These are phyloP conservation scores for Melipona bicolor DNA, from an alignment of 2,888 invertebrate species.

Conservation along the genomic window DNA sequence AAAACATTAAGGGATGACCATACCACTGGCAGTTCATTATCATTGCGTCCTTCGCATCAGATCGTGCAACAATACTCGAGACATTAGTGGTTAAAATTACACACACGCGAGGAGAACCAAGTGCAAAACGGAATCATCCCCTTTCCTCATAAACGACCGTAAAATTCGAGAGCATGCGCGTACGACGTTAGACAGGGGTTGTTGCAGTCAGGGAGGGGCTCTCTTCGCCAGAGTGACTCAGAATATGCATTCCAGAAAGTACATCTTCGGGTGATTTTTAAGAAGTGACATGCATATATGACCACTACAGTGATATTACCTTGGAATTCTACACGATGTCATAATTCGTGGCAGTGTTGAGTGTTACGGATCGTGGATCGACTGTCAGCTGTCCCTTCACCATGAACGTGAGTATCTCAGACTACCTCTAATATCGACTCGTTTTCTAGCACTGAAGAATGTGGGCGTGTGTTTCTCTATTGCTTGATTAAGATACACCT, in stretches of 20 bases:
- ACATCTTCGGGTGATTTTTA: conserved; percentile 51
- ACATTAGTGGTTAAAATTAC: conserved; percentile 24
- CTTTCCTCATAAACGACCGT: conserved; percentile 59
- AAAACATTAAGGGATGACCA: conserved; percentile 40
- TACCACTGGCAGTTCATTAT: conserved; percentile 34
- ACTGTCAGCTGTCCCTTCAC: conserved; percentile 70
- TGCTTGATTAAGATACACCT: neutral
- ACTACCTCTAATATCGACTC: conserved; percentile 62
- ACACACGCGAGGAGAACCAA: conserved; percentile 19
- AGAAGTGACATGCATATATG: conserved; percentile 43
- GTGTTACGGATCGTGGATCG: conserved; percentile 58
- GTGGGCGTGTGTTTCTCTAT: conserved; percentile 51
- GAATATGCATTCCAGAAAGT: conserved; percentile 73
- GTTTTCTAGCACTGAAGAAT: conserved; percentile 47
- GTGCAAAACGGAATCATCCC: conserved; percentile 68
- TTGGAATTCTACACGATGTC: conserved; percentile 48
- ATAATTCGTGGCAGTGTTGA: conserved; percentile 59
- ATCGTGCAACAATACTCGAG: neutral
- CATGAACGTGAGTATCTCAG: conserved; percentile 75
- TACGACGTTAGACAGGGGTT: conserved; percentile 72
- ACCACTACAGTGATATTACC: conserved; percentile 15
- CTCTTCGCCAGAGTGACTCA: conserved; percentile 75
- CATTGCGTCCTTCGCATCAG: conserved; percentile 21
- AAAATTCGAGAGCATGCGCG: conserved; percentile 76
- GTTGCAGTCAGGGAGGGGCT: conserved; percentile 80